These are phyloP conservation scores for Dynastes maya DNA, from an alignment of 2,888 invertebrate species.

Conservation along the genomic window DNA sequence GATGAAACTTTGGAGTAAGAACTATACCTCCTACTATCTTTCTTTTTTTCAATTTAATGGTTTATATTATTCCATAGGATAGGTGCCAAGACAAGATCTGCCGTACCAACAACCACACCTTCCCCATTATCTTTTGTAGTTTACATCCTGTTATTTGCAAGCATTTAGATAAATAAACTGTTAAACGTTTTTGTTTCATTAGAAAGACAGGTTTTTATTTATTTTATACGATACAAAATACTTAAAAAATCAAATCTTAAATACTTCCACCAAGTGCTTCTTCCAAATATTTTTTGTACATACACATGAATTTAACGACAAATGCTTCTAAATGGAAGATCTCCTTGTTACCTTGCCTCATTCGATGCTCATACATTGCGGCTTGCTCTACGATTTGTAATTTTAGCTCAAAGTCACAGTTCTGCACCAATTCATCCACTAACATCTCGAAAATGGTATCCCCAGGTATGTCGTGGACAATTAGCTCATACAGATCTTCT, in stretches of 20 bases:
- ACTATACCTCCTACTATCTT: background rate
- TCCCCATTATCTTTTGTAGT: no score
- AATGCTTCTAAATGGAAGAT: slow-evolving; percentile 99
- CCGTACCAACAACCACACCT: no score
- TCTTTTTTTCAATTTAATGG: no score
- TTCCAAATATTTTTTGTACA: slow-evolving; percentile 91
- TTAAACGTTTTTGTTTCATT: no score
- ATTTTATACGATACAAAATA: no score
- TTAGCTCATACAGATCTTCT: slow-evolving; percentile 91
- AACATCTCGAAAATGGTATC: slow-evolving; percentile 93
- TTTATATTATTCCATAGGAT: no score
- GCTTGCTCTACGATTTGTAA: slow-evolving; percentile 89
- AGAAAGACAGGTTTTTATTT: no score
- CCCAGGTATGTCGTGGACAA: slow-evolving; percentile 94
- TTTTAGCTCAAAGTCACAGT: slow-evolving; percentile 93
- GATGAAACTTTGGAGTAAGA: background rate
- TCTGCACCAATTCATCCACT: slow-evolving; percentile 86
- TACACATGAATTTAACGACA: slow-evolving; percentile 95
- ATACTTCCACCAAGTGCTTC: slow-evolving; percentile 77
- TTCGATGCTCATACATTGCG: slow-evolving; percentile 92
- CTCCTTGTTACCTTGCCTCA: slow-evolving; percentile 92
- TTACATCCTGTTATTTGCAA: no score
- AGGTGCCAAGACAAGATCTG: no score
- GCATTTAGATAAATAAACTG: no score
- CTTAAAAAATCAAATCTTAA: slow-evolving; percentile 60